Evolutionary conservation across 2,797 vertebrate species (phyloP).

Genomic region (Falco novaeseelandiae): DNA sequence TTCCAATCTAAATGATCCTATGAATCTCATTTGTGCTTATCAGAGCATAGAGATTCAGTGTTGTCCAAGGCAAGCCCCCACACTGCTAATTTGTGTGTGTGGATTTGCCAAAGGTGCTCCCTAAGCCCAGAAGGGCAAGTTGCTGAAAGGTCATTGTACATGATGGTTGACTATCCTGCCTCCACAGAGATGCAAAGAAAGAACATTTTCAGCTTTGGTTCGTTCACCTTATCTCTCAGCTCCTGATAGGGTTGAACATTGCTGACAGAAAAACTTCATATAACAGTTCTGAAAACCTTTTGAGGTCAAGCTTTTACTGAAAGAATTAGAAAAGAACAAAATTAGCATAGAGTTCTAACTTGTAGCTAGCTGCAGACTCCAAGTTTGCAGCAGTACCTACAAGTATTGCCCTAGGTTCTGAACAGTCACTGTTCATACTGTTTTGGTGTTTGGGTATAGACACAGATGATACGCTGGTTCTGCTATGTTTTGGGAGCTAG

Average conservation of each 20-base stretch:
- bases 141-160: neutral
- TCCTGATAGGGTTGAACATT: neutral
- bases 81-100: neutral
- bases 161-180: neutral
- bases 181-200: neutral
- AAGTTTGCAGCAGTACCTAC: neutral
- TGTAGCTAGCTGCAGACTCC: neutral
- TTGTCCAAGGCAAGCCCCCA: neutral
- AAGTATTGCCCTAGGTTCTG: neutral
- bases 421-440: accelerated
- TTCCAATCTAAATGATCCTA: too few species aligned
- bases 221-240: neutral
- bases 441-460: neutral
- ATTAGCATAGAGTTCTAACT: neutral
- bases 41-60: neutral
- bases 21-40: neutral
- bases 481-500: neutral
- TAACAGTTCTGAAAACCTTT: neutral
- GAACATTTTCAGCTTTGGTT: neutral
- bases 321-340: neutral
- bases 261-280: neutral
- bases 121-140: neutral
- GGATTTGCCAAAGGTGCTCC: neutral
- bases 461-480: neutral
- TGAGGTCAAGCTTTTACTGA: neutral